Conservation (phyloP, 1,140 invertebrate species). For the Lepidurus packardi region DNA sequence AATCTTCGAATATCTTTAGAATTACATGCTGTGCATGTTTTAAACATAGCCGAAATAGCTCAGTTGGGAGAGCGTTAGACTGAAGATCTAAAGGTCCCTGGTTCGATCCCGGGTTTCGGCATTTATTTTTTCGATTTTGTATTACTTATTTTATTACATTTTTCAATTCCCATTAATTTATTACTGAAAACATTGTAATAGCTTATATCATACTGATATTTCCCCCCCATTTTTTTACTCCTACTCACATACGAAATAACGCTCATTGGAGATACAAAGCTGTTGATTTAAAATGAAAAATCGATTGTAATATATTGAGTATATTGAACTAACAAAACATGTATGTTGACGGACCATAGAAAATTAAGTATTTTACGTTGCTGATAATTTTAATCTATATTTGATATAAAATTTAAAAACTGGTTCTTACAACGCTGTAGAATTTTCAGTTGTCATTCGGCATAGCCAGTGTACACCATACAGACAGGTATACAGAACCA, state of each 20-base stretch:
- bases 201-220: too few species aligned
- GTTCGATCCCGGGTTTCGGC: slow-evolving; percentile 70
- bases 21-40: too few species aligned
- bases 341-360: not conserved
- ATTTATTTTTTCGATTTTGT: slow-evolving; percentile 41
- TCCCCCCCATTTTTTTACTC: too few species aligned
- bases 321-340: not conserved
- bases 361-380: not conserved
- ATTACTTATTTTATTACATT: not conserved
- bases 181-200: not conserved
- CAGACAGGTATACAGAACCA: not conserved
- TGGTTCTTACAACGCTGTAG: not conserved
- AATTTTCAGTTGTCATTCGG: slow-evolving; percentile 5
- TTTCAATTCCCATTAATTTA: not conserved
- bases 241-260: not conserved
- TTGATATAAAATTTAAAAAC: too few species aligned
- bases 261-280: too few species aligned
- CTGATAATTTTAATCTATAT: not conserved
- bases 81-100: slow-evolving; percentile 73
- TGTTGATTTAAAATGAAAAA: too few species aligned
- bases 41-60: slow-evolving; percentile 40
- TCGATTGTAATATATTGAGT: too few species aligned
- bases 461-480: not conserved
- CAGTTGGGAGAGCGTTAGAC: slow-evolving; percentile 66
- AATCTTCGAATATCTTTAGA: too few species aligned